phyloP scores from a whole-genome alignment of 2,888 invertebrate genomes.

The Synanthedon tipuliformis region DNA sequence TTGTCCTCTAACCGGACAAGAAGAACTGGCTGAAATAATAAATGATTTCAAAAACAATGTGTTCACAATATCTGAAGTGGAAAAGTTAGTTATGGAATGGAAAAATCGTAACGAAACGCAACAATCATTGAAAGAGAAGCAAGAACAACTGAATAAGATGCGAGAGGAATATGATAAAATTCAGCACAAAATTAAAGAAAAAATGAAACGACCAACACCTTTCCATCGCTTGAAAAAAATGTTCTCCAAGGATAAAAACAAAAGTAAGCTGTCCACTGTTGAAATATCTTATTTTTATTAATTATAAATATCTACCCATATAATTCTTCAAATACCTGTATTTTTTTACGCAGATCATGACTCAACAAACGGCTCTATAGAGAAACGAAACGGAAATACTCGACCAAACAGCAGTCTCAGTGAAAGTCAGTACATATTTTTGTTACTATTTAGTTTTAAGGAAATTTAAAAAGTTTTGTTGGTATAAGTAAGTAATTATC shows the following conservation, averaged over 20 bases:
- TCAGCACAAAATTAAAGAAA: conserved; percentile 80
- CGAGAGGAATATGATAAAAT: conserved; percentile 85
- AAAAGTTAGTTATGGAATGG: conserved; percentile 88
- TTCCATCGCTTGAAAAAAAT: conserved; percentile 83
- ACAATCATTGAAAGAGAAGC: conserved; percentile 86
- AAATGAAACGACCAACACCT: conserved; percentile 81
- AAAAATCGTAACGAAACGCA: conserved; percentile 88
- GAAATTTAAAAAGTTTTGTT: too few relatives aligned
- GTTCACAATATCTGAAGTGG: conserved; percentile 85
- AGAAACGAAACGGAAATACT: conserved; percentile 56
- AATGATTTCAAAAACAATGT: conserved; percentile 91
- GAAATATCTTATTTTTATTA: too few relatives aligned
- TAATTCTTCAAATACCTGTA: conserved; percentile 11
- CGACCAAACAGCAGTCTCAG: conserved; percentile 61
- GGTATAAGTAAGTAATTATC: too few relatives aligned
- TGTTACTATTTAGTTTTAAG: too few relatives aligned
- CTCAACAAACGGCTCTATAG: conserved; percentile 43
- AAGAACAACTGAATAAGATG: conserved; percentile 84
- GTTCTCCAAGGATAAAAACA: conserved; percentile 75
- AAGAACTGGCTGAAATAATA: conserved; percentile 87
- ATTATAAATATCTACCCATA: not conserved
- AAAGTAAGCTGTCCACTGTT: conserved; percentile 34
- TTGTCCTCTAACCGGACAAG: conserved; percentile 70
- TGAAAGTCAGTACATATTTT: conserved; percentile 43
- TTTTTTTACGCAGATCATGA: conserved; percentile 35